Base-by-base conservation (phyloP, 2,888 invertebrate genomes). In the Trilocha varians region DNA sequence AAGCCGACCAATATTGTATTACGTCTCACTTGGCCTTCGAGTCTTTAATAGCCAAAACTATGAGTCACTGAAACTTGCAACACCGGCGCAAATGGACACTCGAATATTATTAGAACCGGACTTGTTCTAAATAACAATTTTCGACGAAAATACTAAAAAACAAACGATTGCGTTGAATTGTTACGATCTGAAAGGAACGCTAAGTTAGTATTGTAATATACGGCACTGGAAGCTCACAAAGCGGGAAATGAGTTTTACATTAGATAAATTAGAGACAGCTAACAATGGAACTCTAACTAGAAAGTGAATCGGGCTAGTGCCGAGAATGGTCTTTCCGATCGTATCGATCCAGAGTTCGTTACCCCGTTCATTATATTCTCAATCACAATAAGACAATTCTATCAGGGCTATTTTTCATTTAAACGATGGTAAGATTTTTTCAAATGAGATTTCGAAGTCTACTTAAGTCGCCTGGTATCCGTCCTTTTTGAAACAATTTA, bases 271-370 rank as follows among this genome's bases (percentile, higher is more conserved):
- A 78, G 62, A 69, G 57, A 56, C 63, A 55, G 56, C 67, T 66
- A 77, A 79, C 78, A 83, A 80, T 78, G 66, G 77, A 59, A 61
- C 57, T 62, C 69, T 70, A 73, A 74, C 73, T 78, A 78, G 76
- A 80, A 82, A 82, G 78, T 80, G 73, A 77, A 70, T 67, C 70
- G 70, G 61, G 63, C 62, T 64, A 65, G 61, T 65, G 66, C 65
- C 60, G 65, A 66, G 71, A 75, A 72, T 73, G 69, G 70, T 68
- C 70, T 74, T 71, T 71, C 65, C 60, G 77, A 80, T 82, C 61
- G 67, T 77, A 82, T 82, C 76, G 67, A 70, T 63, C 59, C 65
- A 45, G 58, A 65, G 70, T 74, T 79, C 72, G 69, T 74, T 78
- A 73, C 67, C 64, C 61, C 62, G 60, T 70, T 72, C 70, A 74